These are phyloP conservation scores for Phorcus lineatus DNA, from an alignment of 2,888 invertebrate genomes.

Conservation along the genomic window DNA sequence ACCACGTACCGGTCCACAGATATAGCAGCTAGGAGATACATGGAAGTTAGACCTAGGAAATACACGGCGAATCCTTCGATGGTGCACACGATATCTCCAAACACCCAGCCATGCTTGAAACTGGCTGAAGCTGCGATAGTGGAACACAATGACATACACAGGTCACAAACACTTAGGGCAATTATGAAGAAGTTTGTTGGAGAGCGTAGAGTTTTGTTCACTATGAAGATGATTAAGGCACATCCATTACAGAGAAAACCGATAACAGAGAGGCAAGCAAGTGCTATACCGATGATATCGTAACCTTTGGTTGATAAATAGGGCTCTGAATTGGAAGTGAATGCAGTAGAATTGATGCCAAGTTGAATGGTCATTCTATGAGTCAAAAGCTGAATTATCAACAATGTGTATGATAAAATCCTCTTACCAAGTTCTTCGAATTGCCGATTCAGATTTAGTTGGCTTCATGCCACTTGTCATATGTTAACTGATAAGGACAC, in stretches of 20 bases:
- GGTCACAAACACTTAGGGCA: conserved; percentile 53
- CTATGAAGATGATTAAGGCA: conserved; percentile 44
- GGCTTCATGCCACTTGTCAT: too few relatives aligned
- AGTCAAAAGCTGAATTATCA: too few relatives aligned
- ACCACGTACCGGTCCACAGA: conserved; percentile 44
- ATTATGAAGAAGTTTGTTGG: conserved; percentile 66
- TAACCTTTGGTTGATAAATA: background rate
- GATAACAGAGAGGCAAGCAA: conserved; percentile 22
- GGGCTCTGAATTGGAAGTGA: too few relatives aligned
- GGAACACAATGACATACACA: conserved; percentile 43
- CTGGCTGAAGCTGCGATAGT: conserved; percentile 25
- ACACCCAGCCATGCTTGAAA: conserved; percentile 36
- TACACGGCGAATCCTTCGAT: conserved; percentile 43
- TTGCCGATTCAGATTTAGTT: too few relatives aligned
- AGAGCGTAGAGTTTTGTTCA: conserved; percentile 55
- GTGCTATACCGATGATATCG: conserved; percentile 13
- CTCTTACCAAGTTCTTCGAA: too few relatives aligned
- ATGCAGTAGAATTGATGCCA: too few relatives aligned
- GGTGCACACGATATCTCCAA: conserved; percentile 37
- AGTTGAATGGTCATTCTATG: too few relatives aligned
- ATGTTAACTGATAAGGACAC: too few relatives aligned
- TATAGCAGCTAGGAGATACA: conserved; percentile 42
- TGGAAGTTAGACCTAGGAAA: conserved; percentile 39
- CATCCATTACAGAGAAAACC: conserved; percentile 43
- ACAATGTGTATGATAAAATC: too few relatives aligned